Evolutionary conservation across 2,888 invertebrate species (phyloP), one percentile per base, ranked within the genome.

Genomic region (Camptogramma bilineatum): DNA sequence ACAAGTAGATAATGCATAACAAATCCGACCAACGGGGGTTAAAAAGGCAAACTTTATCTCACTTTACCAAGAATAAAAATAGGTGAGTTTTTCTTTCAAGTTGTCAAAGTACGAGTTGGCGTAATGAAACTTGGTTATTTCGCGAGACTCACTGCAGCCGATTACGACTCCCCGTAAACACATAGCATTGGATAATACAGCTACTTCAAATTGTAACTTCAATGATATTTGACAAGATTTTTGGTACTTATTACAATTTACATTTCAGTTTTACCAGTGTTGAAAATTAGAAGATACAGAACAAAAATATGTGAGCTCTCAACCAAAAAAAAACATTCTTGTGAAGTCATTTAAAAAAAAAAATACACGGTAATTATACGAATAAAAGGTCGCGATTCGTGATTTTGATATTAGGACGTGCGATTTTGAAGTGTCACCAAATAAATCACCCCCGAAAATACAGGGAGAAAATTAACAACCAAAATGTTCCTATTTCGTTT

Each of bases 121-220:
- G 64, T 72, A 75, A 74, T 73, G 69, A 70, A 66, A 74, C 71
- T 73, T 64, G 69, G 73, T 75, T 73, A 74, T 76, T 75, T 73
- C 62, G 72, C 73, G 63, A 75, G 75, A 75, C 66, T 63, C 71
- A 65, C 70, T 73, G 73, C 72, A 72, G 60, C 62, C 68, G 69
- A 71, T 70, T 73, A 75, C 68, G 72, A 68, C 73, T 72, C 73
- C 42, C 68, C 73, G 61, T 65, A 65, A 61, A 65, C 18, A 28
- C 57, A 61, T 52, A 65, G 61, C 46, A 16, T 31, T 46, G 9
- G 2, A 24, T 18, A 1, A 54, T 47, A 24, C 31, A 58, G 59
- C 51, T 51, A 34, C 44, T 18, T 31, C 47, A 13, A 13, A 13
- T 13, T 31, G 10, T 9, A 31, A 31, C 31, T 10, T n/a, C n/a